Evolutionary conservation across 2,113 vertebrate genomes (phyloP).

Genomic region (Tylochromis polylepis): DNA sequence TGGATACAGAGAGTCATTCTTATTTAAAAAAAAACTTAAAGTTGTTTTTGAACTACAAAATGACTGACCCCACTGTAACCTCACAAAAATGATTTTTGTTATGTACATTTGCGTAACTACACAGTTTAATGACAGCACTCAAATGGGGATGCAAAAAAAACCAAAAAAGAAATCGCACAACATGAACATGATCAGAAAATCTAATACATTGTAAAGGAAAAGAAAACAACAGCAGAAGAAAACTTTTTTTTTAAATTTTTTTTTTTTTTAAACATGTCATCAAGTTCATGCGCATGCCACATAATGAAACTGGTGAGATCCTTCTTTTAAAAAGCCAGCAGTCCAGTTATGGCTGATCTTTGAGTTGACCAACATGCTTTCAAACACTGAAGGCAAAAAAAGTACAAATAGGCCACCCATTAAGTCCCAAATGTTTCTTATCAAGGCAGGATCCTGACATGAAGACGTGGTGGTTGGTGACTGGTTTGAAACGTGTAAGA

Average conservation of each 20-base stretch:
- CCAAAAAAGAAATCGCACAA: constrained; percentile 50
- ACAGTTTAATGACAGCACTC: constrained; percentile 63
- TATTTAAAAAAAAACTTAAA: constrained; percentile 12
- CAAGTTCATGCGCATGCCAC: constrained; percentile 77
- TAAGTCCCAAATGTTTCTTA: constrained; percentile 59
- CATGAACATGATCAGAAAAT: constrained; percentile 51
- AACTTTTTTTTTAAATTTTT: constrained; percentile 44
- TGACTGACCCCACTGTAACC: constrained; percentile 37
- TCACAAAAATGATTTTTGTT: constrained; percentile 64
- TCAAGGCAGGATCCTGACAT: constrained; percentile 50
- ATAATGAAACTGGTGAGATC: constrained; percentile 75
- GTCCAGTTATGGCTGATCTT: constrained; percentile 53
- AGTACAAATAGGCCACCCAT: constrained; percentile 61
- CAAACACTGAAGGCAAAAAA: constrained; percentile 67
- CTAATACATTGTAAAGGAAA: constrained; percentile 48
- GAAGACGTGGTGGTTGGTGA: constrained; percentile 56
- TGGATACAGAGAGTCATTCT: constrained; percentile 52
- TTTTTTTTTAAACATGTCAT: constrained; percentile 62
- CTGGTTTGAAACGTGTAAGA: constrained; percentile 68
- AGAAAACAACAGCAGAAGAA: constrained; percentile 60
- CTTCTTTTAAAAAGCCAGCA: constrained; percentile 56
- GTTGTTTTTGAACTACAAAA: constrained; percentile 47
- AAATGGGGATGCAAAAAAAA: constrained; percentile 64
- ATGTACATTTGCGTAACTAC: constrained; percentile 75
- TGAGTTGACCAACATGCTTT: constrained; percentile 74